Percentiles rank a stretch among this genome's conserved stretches.
Evolutionary conservation across 1,140 invertebrate species (phyloP).

Genomic region (Zaprionus lachaisei): DNA sequence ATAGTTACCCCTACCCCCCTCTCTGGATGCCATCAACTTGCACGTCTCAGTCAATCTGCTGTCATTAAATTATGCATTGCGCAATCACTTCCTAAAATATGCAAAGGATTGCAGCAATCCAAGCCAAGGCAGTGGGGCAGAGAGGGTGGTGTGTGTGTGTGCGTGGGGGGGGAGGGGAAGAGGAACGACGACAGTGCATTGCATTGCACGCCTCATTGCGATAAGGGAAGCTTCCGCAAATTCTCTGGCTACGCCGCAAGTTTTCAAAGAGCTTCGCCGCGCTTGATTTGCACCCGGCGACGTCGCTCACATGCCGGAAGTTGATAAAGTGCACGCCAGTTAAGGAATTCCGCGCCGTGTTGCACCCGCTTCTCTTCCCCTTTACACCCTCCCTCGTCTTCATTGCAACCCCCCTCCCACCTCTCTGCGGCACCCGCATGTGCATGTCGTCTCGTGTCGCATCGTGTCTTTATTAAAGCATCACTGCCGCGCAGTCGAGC

Average conservation of each 20-base stretch:
- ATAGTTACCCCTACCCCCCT: background rate
- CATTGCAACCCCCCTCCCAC: too few relatives aligned
- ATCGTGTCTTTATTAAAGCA: constrained; percentile 78
- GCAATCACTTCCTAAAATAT: constrained; percentile 81
- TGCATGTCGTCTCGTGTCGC: background rate
- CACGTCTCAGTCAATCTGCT: constrained; percentile 58
- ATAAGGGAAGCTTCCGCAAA: constrained; percentile 59
- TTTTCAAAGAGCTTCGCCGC: constrained; percentile 53
- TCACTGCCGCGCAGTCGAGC: constrained; percentile 51
- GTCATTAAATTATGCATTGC: constrained; percentile 81
- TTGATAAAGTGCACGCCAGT: constrained; percentile 77
- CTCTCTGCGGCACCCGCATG: constrained; percentile 9
- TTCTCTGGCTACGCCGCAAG: constrained; percentile 45
- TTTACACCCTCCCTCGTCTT: too few relatives aligned
- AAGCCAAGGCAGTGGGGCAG: background rate
- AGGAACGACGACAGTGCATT: constrained; percentile 24
- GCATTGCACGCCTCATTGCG: constrained; percentile 61
- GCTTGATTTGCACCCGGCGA: constrained; percentile 68
- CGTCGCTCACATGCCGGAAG: constrained; percentile 72
- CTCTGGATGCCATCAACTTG: background rate
- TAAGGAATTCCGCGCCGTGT: constrained; percentile 70
- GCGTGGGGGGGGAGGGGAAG: background rate
- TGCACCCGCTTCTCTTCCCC: background rate
- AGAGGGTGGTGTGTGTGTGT: too few relatives aligned
- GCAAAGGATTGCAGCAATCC: constrained; percentile 44